A percentile compares a stretch with the other conserved stretches of the same genome.
These are phyloP conservation scores for Salpingus planirostris DNA, from an alignment of 2,888 invertebrate species.

Conservation along the genomic window DNA sequence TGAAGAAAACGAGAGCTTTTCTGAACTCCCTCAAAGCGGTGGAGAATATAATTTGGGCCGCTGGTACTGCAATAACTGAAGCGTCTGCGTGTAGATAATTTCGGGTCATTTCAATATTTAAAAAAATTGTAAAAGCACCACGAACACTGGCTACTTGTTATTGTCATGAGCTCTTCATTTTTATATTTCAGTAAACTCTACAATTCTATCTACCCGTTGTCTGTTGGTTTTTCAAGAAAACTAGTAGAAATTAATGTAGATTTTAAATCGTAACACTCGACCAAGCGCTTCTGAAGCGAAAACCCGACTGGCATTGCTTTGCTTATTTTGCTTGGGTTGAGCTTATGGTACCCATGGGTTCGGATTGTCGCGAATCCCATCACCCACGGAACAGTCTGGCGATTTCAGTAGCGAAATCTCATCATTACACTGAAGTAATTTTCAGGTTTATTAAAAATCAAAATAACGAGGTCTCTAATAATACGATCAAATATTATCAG, in stretches of 20 bases:
- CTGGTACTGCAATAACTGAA: conserved; percentile 41
- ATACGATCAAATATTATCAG: no score
- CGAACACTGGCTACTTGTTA: no score
- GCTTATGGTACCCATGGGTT: no score
- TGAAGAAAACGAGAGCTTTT: conserved; percentile 43
- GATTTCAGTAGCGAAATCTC: no score
- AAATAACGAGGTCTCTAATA: no score
- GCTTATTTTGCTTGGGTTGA: background rate
- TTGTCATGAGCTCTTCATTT: no score
- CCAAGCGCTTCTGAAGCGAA: conserved; percentile 1
- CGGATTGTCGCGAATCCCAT: conserved; percentile 10
- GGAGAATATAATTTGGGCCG: conserved; percentile 44
- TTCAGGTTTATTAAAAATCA: no score
- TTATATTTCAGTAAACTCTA: no score
- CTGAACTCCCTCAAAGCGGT: conserved; percentile 44
- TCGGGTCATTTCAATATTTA: conserved; percentile 14
- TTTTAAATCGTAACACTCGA: background rate
- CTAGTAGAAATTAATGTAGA: conserved; percentile 29
- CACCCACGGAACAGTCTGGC: no score
- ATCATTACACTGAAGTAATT: no score
- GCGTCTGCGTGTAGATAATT: conserved; percentile 29
- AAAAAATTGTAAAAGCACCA: no score
- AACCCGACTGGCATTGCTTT: conserved; percentile 10
- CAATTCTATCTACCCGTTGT: background rate
- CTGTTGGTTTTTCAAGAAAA: conserved; percentile 1